Percentiles rank a stretch among this genome's conserved stretches.
These are phyloP conservation scores for Drosophila nasuta DNA, from an alignment of 1,140 invertebrate genomes.

Conservation along the genomic window DNA sequence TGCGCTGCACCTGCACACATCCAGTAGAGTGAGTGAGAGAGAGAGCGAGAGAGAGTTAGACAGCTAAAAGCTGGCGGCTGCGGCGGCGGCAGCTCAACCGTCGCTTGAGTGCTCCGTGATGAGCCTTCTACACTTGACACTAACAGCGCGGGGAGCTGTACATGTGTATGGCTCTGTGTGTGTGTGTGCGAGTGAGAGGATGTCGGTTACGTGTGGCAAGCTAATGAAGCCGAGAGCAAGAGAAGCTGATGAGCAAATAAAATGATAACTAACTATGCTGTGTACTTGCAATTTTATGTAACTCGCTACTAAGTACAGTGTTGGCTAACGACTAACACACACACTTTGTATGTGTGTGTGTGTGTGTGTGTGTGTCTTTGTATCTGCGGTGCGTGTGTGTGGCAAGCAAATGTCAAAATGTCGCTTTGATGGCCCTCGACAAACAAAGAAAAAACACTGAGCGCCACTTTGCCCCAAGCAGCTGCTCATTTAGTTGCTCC, in stretches of 20 bases:
- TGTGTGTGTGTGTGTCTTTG: slow-evolving; percentile 1
- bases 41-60: neutral
- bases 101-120: slow-evolving; percentile 27
- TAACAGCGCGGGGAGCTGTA: neutral
- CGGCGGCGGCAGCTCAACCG: slow-evolving; percentile 34
- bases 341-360: slow-evolving; percentile 15
- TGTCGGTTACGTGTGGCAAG: slow-evolving; percentile 16
- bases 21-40: neutral
- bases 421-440: slow-evolving; percentile 46
- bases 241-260: slow-evolving; percentile 48
- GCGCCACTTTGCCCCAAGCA: slow-evolving; percentile 40
- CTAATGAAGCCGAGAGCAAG: slow-evolving; percentile 40
- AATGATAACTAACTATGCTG: slow-evolving; percentile 46
- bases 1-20: slow-evolving; percentile 18
- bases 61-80: slow-evolving; percentile 35
- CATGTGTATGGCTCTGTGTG: slow-evolving; percentile 7
- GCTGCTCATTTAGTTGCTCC: slow-evolving; percentile 21
- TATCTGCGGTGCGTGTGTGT: slow-evolving; percentile 7
- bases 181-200: neutral
- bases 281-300: slow-evolving; percentile 22
- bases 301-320: slow-evolving; percentile 31
- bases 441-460: slow-evolving; percentile 43
- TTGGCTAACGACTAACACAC: slow-evolving; percentile 45
- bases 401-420: slow-evolving; percentile 53
- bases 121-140: slow-evolving; percentile 26